phyloP scores from a whole-genome alignment of 2,888 invertebrate genomes.

The Mantis religiosa region DNA sequence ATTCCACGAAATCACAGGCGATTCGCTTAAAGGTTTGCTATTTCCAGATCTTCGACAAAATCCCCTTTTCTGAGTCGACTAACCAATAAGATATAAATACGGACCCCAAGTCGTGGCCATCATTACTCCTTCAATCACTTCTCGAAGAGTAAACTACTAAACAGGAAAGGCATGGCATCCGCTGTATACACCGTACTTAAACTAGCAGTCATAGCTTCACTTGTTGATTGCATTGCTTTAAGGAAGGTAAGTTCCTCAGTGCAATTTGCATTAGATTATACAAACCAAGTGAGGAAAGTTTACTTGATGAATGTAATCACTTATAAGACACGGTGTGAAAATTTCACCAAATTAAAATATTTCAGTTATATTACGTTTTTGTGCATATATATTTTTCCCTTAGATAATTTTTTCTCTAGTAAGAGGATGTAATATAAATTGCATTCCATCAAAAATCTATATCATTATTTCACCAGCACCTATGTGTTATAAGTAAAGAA shows the following conservation, averaged over 20 bases:
- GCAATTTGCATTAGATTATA: no score
- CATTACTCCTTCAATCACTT: not conserved
- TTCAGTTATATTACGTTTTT: no score
- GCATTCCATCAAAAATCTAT: no score
- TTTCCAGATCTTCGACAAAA: not conserved
- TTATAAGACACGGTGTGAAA: no score
- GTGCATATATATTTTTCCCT: no score
- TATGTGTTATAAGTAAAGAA: no score
- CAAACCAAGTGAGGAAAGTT: no score
- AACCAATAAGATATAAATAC: not conserved
- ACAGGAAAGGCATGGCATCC: not conserved
- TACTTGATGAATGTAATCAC: no score
- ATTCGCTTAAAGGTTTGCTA: not conserved
- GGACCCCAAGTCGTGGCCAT: not conserved
- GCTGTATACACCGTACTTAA: not conserved
- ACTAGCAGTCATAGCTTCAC: not conserved
- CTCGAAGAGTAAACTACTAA: not conserved
- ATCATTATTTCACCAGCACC: no score
- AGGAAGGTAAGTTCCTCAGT: not conserved
- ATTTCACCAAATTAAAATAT: no score
- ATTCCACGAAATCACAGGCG: not conserved
- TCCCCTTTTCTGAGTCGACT: not conserved
- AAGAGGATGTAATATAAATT: no score
- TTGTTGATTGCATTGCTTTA: not conserved
- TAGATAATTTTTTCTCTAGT: no score